A percentile compares a stretch with the other conserved stretches of the same genome.
Conservation (phyloP, 2,113 vertebrate genomes). For the Enhydra lutris region DNA sequence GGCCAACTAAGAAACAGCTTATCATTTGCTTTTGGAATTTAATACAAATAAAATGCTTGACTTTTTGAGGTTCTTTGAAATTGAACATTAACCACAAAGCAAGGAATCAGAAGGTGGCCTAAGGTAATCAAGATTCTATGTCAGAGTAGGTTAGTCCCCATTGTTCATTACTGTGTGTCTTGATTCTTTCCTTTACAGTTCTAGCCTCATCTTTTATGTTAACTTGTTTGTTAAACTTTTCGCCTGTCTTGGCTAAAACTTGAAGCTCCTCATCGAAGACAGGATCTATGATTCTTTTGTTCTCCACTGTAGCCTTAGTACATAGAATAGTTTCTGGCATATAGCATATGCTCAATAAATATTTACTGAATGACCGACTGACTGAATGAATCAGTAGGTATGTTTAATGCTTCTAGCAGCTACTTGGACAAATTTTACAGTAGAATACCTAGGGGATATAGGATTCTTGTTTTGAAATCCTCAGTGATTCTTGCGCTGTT, state of each 20-base stretch:
- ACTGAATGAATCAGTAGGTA: background rate
- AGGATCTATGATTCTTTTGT: background rate
- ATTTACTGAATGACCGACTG: background rate
- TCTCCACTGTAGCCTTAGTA: background rate
- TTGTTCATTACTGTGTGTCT: background rate
- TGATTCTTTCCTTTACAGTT: background rate
- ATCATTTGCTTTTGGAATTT: slow-evolving; percentile 51
- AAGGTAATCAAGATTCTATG: background rate
- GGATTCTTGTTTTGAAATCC: background rate
- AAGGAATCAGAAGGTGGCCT: background rate
- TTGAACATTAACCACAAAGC: background rate
- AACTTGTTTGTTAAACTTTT: background rate
- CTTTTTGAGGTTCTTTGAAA: slow-evolving; percentile 41
- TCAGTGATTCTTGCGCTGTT: background rate
- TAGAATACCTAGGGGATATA: background rate
- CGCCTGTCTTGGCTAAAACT: background rate
- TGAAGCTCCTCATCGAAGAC: background rate
- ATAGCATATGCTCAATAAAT: background rate
- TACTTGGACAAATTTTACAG: background rate
- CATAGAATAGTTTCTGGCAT: background rate
- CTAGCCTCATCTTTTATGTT: background rate
- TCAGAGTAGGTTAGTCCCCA: background rate
- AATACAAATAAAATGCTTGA: slow-evolving; percentile 34
- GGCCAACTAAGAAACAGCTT: slow-evolving; percentile 47
- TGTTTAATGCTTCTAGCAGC: background rate